A percentile compares a stretch with the other conserved stretches of the same genome.
These are phyloP conservation scores for Tolmerus cingulatus DNA, from an alignment of 2,888 invertebrate species.

Conservation along the genomic window DNA sequence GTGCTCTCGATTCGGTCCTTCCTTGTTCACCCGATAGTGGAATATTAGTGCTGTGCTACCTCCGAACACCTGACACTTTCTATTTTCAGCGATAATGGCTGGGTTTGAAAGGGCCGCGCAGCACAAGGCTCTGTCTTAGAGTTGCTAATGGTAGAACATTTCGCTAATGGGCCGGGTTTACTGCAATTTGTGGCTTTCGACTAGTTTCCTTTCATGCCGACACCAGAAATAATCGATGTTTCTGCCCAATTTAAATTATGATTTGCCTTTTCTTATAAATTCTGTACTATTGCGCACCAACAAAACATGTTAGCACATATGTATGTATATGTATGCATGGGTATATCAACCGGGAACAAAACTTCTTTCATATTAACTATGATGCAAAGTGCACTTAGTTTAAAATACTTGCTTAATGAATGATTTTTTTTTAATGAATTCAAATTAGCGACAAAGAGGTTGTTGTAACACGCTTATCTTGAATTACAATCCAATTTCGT, in stretches of 20 bases:
- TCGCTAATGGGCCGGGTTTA: neutral
- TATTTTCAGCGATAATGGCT: neutral
- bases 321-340: no score
- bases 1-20: slow-evolving; percentile 3
- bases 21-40: neutral
- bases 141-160: slow-evolving; percentile 14
- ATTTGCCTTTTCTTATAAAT: neutral
- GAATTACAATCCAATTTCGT: no score
- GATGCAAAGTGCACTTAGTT: neutral
- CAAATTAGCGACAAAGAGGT: no score
- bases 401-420: no score
- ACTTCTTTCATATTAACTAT: neutral
- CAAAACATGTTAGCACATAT: no score
- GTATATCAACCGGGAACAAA: neutral
- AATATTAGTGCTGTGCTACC: neutral
- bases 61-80: slow-evolving; percentile 38
- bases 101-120: neutral
- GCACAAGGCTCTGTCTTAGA: neutral
- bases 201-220: neutral
- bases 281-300: neutral
- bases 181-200: neutral
- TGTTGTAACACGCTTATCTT: no score
- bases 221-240: neutral
- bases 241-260: neutral
- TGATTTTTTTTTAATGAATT: no score